phyloP scores from a whole-genome alignment of 2,888 invertebrate genomes.

The Lasioglossum leucozonium region DNA sequence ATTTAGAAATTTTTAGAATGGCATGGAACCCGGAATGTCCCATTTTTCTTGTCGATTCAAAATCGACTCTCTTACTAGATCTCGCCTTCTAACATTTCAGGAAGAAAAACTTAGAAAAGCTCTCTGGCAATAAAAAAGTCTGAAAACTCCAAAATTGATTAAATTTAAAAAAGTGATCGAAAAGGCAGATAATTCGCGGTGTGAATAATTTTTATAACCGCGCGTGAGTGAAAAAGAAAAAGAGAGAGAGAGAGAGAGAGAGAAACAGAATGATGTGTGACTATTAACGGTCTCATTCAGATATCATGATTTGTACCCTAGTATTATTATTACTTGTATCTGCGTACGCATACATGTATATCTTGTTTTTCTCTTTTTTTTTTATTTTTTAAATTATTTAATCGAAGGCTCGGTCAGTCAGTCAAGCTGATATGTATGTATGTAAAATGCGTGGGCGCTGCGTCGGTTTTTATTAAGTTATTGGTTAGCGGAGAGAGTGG shows the following conservation, averaged over 20 bases:
- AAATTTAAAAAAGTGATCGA: neutral
- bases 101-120: slow-evolving; percentile 25
- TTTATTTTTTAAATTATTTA: slow-evolving; percentile 75
- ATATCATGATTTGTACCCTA: slow-evolving; percentile 71
- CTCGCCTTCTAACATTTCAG: neutral
- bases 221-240: neutral
- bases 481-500: slow-evolving; percentile 31
- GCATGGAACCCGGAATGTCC: neutral
- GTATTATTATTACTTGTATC: slow-evolving; percentile 71
- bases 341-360: slow-evolving; percentile 48
- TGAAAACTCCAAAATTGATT: neutral
- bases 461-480: slow-evolving; percentile 45
- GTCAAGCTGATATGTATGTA: slow-evolving; percentile 46
- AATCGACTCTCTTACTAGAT: neutral
- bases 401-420: slow-evolving; percentile 59
- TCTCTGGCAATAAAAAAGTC: slow-evolving; percentile 35
- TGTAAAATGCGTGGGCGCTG: slow-evolving; percentile 30
- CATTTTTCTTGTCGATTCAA: neutral
- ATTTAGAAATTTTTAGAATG: neutral
- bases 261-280: slow-evolving; percentile 15
- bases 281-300: slow-evolving; percentile 62
- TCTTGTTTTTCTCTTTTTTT: slow-evolving; percentile 51
- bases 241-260: neutral
- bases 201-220: neutral
- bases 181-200: neutral